phyloP scores from a whole-genome alignment of 1,140 invertebrate species.

The Heliconius melpomene region DNA sequence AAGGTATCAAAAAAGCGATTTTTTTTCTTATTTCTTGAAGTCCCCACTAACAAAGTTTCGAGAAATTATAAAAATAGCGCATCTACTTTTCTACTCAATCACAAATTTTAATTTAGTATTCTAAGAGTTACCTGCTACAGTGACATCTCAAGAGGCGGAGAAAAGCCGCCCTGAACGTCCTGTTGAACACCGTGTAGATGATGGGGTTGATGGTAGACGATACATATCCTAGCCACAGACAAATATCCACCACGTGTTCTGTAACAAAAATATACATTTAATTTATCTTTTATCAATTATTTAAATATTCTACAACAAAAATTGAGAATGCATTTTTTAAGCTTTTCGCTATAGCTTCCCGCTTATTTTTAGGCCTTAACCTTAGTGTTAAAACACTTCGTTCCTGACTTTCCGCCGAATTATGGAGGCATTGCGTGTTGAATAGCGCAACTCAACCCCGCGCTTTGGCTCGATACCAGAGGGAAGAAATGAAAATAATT shows the following conservation, averaged over 20 bases:
- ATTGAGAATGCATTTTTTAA: background rate
- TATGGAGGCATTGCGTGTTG: no score
- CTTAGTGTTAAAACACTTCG: background rate
- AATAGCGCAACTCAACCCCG: no score
- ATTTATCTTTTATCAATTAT: background rate
- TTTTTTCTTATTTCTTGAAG: no score
- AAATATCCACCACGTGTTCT: constrained; percentile 87
- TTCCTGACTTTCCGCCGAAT: background rate
- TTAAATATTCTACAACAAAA: background rate
- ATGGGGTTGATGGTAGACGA: constrained; percentile 93
- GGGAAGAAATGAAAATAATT: no score
- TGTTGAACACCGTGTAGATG: constrained; percentile 95
- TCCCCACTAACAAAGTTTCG: no score
- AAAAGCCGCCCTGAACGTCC: constrained; percentile 92
- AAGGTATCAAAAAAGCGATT: no score
- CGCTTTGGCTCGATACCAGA: no score
- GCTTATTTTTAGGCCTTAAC: background rate
- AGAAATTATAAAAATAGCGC: no score
- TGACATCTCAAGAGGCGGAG: constrained; percentile 88
- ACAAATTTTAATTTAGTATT: no score
- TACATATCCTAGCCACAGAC: constrained; percentile 94
- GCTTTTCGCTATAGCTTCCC: no score
- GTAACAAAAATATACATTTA: constrained; percentile 27
- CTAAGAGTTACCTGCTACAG: constrained; percentile 84
- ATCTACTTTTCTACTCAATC: no score